phyloP scores from a whole-genome alignment of 2,888 invertebrate genomes.

The Drosophila demipolita region DNA sequence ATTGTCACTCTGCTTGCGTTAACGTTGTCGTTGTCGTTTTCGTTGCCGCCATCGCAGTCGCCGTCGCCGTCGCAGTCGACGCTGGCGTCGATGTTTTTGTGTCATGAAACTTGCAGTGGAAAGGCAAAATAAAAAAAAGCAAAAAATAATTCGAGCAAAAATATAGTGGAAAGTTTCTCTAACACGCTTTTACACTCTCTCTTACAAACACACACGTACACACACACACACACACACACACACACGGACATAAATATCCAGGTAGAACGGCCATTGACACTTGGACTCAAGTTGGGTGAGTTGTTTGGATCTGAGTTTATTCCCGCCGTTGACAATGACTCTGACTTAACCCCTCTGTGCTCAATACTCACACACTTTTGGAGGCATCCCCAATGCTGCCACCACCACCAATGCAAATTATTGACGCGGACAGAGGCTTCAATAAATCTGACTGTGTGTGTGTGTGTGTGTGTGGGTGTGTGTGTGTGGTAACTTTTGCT shows the following conservation, averaged over 20 bases:
- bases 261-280: slow-evolving; percentile 73
- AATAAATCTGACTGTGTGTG: slow-evolving; percentile 62
- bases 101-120: slow-evolving; percentile 44
- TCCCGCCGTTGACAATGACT: slow-evolving; percentile 30
- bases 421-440: slow-evolving; percentile 73
- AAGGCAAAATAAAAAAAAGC: slow-evolving; percentile 39
- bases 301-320: slow-evolving; percentile 54
- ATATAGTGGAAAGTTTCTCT: slow-evolving; percentile 71
- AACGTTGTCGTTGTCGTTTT: slow-evolving; percentile 5
- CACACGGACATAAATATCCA: slow-evolving; percentile 30
- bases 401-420: slow-evolving; percentile 66
- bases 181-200: slow-evolving; percentile 74
- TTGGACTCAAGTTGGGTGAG: slow-evolving; percentile 49
- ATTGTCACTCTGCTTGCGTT: slow-evolving; percentile 68
- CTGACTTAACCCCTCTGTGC: slow-evolving; percentile 19
- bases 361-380: slow-evolving; percentile 4
- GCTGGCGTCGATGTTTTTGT: slow-evolving; percentile 35
- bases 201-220: slow-evolving; percentile 27
- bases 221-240: slow-evolving; percentile 16
- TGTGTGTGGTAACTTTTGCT: slow-evolving; percentile 63
- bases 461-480: slow-evolving; percentile 27
- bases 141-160: slow-evolving; percentile 60
- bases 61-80: not conserved
- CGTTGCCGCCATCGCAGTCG: not conserved
- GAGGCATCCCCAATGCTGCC: not conserved